phyloP scores from a whole-genome alignment of 2,113 vertebrate genomes.

The Bagarius yarrelli region DNA sequence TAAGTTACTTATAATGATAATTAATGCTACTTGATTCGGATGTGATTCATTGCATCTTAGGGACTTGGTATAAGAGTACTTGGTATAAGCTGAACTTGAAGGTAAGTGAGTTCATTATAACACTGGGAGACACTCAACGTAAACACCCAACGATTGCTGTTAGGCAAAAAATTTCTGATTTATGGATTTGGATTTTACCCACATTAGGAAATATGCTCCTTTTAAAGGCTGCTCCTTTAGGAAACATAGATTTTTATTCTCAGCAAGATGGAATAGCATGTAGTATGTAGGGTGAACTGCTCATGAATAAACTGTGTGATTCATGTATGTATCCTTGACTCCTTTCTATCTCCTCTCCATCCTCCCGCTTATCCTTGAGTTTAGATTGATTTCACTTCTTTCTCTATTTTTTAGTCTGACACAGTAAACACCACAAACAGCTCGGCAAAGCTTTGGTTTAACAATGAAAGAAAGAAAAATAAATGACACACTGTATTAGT shows the following conservation, averaged over 20 bases:
- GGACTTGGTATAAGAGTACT: neutral
- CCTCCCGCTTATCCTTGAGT: conserved; percentile 57
- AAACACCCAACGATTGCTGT: neutral
- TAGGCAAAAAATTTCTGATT: neutral
- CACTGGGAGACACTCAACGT: neutral
- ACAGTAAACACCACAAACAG: conserved; percentile 72
- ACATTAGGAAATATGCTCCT: neutral
- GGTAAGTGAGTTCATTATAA: neutral
- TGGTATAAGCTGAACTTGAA: neutral
- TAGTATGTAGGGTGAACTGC: conserved; percentile 12
- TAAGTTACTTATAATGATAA: neutral
- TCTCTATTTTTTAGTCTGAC: conserved; percentile 72
- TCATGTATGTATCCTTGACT: conserved; percentile 47
- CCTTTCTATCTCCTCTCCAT: conserved; percentile 40
- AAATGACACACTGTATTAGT: neutral
- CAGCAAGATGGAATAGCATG: conserved; percentile 6
- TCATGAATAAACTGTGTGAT: conserved; percentile 55
- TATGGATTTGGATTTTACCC: neutral
- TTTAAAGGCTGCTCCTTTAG: neutral
- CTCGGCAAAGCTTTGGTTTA: conserved; percentile 62
- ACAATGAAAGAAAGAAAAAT: neutral
- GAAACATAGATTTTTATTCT: neutral
- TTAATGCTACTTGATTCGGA: neutral
- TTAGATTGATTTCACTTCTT: conserved; percentile 72
- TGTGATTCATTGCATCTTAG: neutral